Evolutionary conservation across 1,140 invertebrate genomes (phyloP), one percentile per base, ranked within the genome.

Genomic region (Thaumatotibia leucotreta): DNA sequence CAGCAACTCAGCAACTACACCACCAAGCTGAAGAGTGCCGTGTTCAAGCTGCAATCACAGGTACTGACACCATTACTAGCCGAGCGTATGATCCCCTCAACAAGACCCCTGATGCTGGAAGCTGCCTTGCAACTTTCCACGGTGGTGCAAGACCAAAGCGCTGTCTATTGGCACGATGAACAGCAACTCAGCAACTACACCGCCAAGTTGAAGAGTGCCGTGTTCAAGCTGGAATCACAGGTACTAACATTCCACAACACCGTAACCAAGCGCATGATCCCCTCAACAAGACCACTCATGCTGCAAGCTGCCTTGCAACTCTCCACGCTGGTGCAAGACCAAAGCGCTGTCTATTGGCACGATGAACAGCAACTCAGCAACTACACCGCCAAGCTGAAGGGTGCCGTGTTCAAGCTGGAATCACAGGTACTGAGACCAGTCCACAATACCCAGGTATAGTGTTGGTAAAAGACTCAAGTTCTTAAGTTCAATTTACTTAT

Each of bases 51-150:
- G 11, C n/a, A n/a, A n/a, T n/a, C n/a, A n/a, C 32, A 99, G 95
- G 95, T 99, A 61, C 97, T 98, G 0, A 98, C 97, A 69, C 88
- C 99, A 99, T 86, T 99, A 99, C 97, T 99, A 35, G 98, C 98
- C 9, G 97, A 99, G 85, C 95, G 98, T 52, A 99, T 99, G 97
- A 96, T 99, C 17, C 93, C 95, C 0, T 98, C 96, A 63, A 98
- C 99, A 82, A 93, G 98, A 61, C 97, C 98, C 0, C 96, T 99
- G 92, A 98, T 99, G 97, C 92, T 99, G 9, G 94, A 97, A 39
- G 96, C 97, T 23, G 99, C 99, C 0, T 80, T 98, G 29, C 95
- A 97, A 71, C 93, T 99, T 77, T 97, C 98, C 29, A 93, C 94
- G 68, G 92, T 99, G 3, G 97, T 99, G 0, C 95, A 97, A 80